A percentile compares a stretch with the other conserved stretches of the same genome.
Conservation (phyloP, 2,113 vertebrate species). For the Gymnobelideus leadbeateri region DNA sequence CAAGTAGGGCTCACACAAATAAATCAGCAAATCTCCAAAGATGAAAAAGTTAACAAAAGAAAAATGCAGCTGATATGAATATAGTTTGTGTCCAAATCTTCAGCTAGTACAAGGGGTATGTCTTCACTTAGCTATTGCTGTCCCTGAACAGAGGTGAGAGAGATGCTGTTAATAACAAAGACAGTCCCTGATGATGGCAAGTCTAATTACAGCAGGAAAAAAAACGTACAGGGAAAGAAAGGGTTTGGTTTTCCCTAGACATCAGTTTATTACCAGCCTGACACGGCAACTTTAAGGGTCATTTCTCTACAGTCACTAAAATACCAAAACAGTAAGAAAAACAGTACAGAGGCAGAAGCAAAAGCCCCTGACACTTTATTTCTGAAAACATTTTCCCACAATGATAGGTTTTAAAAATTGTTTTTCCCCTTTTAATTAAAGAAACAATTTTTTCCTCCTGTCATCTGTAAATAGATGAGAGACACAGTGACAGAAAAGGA, state of each 20-base stretch:
- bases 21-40: constrained; percentile 69
- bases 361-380: constrained; percentile 68
- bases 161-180: constrained; percentile 80
- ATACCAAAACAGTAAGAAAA: constrained; percentile 80
- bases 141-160: constrained; percentile 77
- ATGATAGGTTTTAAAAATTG: constrained; percentile 72
- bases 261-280: constrained; percentile 82
- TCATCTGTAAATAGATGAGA: constrained; percentile 55
- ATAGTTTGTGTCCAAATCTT: constrained; percentile 60
- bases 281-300: constrained; percentile 84
- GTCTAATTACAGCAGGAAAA: constrained; percentile 82
- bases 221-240: constrained; percentile 78
- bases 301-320: constrained; percentile 83
- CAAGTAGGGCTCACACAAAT: constrained; percentile 73
- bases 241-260: constrained; percentile 75
- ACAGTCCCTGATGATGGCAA: constrained; percentile 79
- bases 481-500: neutral
- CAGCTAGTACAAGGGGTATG: constrained; percentile 46
- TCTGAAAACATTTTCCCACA: constrained; percentile 77
- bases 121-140: constrained; percentile 75
- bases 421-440: constrained; percentile 76
- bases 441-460: constrained; percentile 66
- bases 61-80: constrained; percentile 68
- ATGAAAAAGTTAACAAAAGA: constrained; percentile 74
- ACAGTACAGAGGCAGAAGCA: constrained; percentile 60